These are phyloP conservation scores for Aphelinus atriplicis DNA, from an alignment of 1,140 invertebrate species.

Conservation along the genomic window DNA sequence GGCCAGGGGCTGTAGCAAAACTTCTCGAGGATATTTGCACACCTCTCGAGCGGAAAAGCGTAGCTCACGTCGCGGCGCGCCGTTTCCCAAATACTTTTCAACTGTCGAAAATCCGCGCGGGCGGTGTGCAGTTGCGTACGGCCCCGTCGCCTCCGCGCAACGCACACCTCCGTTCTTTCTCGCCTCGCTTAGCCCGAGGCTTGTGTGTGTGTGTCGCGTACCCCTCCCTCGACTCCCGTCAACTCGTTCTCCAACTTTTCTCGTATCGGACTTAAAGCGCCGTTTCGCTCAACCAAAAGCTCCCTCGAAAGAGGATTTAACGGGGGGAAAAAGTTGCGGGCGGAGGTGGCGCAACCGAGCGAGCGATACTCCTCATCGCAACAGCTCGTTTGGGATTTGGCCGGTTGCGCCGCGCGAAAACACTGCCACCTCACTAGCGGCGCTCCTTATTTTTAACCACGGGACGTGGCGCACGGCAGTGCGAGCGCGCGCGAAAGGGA, in stretches of 20 bases:
- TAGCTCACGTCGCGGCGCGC: constrained; percentile 24
- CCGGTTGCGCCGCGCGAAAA: no score
- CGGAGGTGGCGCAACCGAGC: neutral
- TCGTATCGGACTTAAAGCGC: constrained; percentile 38
- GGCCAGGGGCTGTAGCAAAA: neutral
- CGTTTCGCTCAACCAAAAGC: constrained; percentile 33
- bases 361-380: constrained; percentile 14
- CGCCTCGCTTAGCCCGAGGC: neutral
- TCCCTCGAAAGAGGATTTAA: constrained; percentile 39
- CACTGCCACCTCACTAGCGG: neutral
- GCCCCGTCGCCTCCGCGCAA: no score
- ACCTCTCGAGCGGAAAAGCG: constrained; percentile 5
- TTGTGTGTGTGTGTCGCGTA: neutral
- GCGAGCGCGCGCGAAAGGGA: neutral
- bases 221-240: constrained; percentile 9
- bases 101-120: constrained; percentile 37
- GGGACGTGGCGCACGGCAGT: neutral
- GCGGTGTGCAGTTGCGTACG: no score
- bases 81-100: constrained; percentile 33
- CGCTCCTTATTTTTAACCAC: constrained; percentile 1
- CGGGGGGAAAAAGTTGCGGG: constrained; percentile 22
- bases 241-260: constrained; percentile 39
- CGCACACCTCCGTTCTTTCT: neutral
- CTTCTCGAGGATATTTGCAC: constrained; percentile 30
- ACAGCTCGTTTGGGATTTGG: constrained; percentile 16